phyloP scores from a whole-genome alignment of 1,140 invertebrate genomes.

The Scaptomyza hsui region DNA sequence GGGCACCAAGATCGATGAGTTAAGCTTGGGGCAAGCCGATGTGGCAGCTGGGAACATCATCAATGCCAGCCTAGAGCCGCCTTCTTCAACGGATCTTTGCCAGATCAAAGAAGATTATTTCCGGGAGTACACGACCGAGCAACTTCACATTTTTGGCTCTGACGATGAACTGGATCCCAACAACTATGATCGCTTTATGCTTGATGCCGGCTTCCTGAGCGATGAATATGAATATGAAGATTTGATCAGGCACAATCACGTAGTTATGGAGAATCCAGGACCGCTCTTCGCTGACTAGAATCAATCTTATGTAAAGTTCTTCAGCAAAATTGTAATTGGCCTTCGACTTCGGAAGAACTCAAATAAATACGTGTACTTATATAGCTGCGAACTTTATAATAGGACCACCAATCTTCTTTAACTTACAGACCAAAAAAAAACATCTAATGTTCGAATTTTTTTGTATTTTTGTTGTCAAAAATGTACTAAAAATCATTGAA shows the following conservation, averaged over 20 bases:
- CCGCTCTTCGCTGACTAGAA: neutral
- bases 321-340: conserved; percentile 19
- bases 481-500: too few relatives aligned
- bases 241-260: too few relatives aligned
- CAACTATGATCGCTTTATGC: conserved; percentile 22
- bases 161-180: conserved; percentile 24
- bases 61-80: conserved; percentile 14
- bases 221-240: conserved; percentile 5
- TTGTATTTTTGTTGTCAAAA: too few relatives aligned
- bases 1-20: conserved; percentile 16
- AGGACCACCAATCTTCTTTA: too few relatives aligned
- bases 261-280: too few relatives aligned
- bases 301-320: neutral
- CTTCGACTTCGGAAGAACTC: neutral
- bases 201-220: conserved; percentile 20
- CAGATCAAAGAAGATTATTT: neutral
- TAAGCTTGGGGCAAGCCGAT: conserved; percentile 11
- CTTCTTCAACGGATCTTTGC: conserved; percentile 12
- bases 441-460: too few relatives aligned
- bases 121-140: conserved; percentile 10
- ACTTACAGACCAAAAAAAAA: too few relatives aligned
- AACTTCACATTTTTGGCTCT: conserved; percentile 19
- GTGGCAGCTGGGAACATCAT: conserved; percentile 23
- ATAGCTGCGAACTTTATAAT: too few relatives aligned
- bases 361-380: neutral